Evolutionary conservation across 2,113 vertebrate species (phyloP).

Genomic region (Chloropsis cyanopogon): DNA sequence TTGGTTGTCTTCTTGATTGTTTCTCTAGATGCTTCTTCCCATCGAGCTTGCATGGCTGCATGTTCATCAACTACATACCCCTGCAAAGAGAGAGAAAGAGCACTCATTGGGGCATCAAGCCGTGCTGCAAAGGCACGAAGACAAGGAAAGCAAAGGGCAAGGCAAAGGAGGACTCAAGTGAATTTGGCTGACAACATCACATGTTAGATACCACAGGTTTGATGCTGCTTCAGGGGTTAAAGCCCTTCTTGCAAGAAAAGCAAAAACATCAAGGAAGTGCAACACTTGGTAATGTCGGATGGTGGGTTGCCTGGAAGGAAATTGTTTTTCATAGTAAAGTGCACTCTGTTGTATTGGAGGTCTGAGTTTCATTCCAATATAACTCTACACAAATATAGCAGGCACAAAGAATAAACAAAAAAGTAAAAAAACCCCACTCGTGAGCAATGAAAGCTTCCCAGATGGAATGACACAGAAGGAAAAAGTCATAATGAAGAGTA

Average conservation of each 20-base stretch:
- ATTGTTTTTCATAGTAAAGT: background rate
- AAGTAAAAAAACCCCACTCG: rapidly evolving
- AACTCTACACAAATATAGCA: background rate
- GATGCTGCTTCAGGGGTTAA: background rate
- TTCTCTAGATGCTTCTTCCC: constrained; percentile 84
- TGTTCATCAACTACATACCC: constrained; percentile 76
- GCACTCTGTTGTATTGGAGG: background rate
- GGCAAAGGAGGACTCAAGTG: background rate
- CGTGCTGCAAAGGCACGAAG: rapidly evolving
- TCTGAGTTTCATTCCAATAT: background rate
- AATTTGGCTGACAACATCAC: background rate
- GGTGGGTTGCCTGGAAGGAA: background rate
- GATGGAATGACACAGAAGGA: background rate
- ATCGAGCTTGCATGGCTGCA: constrained; percentile 79
- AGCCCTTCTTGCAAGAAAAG: background rate
- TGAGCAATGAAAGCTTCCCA: background rate
- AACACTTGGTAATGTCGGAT: background rate
- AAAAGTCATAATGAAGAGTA: background rate
- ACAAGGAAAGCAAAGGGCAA: background rate
- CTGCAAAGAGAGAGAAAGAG: constrained; percentile 55
- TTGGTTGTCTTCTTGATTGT: constrained; percentile 84
- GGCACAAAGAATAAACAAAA: background rate
- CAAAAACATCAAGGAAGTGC: background rate
- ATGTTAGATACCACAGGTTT: background rate
- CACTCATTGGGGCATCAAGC: background rate